phyloP scores from a whole-genome alignment of 2,797 vertebrate species.

The Smutsia gigantea region DNA sequence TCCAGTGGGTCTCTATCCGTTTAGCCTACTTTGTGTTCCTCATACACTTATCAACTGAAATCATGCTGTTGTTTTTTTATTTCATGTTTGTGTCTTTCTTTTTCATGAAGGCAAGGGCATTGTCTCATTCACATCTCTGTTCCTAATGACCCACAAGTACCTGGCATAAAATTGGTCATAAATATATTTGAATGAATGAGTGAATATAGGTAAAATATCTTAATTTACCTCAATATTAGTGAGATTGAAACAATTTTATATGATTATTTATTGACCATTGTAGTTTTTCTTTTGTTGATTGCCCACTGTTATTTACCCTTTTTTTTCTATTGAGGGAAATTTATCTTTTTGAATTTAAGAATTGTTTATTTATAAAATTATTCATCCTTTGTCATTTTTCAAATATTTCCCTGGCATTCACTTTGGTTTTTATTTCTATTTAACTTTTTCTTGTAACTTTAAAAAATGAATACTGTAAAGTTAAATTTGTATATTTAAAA shows the following conservation, averaged over 20 bases:
- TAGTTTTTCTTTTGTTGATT: background rate
- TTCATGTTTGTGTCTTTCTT: background rate
- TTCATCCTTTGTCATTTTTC: constrained; percentile 7
- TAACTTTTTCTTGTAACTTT: background rate
- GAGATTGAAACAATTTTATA: background rate
- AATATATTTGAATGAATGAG: background rate
- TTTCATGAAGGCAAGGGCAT: background rate
- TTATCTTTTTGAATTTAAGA: background rate
- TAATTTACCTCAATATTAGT: constrained; percentile 2
- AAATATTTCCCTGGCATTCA: background rate
- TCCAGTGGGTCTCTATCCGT: background rate
- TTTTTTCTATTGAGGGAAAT: background rate
- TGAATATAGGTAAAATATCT: background rate
- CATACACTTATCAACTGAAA: background rate
- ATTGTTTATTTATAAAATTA: constrained; percentile 19
- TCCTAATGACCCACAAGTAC: background rate
- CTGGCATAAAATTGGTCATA: background rate
- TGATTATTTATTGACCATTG: background rate
- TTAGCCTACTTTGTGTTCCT: background rate
- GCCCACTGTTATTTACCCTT: background rate
- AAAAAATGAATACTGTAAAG: background rate
- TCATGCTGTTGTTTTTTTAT: background rate
- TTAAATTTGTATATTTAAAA: background rate
- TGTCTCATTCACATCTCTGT: background rate
- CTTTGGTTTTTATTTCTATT: background rate